Evolutionary conservation across 2,888 invertebrate species (phyloP), one percentile per base, ranked within the genome.

Genomic region (Crossocerus cetratus): DNA sequence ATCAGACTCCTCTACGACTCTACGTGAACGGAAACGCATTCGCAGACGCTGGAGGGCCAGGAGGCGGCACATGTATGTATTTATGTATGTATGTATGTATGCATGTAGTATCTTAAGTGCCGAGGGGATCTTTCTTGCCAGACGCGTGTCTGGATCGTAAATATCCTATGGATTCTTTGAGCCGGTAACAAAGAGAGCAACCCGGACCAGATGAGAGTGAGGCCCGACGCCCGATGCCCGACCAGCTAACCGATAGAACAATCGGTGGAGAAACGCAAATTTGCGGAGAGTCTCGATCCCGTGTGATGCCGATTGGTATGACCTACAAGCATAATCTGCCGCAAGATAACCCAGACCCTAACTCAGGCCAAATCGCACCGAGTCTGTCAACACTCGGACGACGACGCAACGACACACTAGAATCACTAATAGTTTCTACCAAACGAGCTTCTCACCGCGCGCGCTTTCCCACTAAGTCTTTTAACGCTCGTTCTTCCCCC

Each of bases 261-360:
- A 18, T 8, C 8, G 16, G 18, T n/a, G 16, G 42, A 16, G 45
- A 45, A 45, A 54, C 53, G 45, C 18, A 22, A 4, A 11, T 5
- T 22, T 18, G n/a, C 14, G 20, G 43, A 32, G 57, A 23, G 57
- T 63, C 2, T 21, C 54, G 2, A 43, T 65, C 59, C 54, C 53
- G 21, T 3, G 45, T 62, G 74, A 74, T 55, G 54, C 65, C 71
- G 60, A 76, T 72, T n/a, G n/a, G 32, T 11, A 74, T 60, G 81
- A 69, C 81, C 78, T 70, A 78, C 58, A 77, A 78, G 66, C 65
- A 42, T 45, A 83, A 83, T 83, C 84, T 80, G 3, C 5, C 8
- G 13, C 32, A 32, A 42, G 83, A 83, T 84, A 83, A 83, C 84
- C 83, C 49, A 32, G 32, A 32, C 42, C 4, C 65, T 70, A 81